Conservation (phyloP, 2,888 invertebrate genomes). For the Prosopocoilus inquinatus region DNA sequence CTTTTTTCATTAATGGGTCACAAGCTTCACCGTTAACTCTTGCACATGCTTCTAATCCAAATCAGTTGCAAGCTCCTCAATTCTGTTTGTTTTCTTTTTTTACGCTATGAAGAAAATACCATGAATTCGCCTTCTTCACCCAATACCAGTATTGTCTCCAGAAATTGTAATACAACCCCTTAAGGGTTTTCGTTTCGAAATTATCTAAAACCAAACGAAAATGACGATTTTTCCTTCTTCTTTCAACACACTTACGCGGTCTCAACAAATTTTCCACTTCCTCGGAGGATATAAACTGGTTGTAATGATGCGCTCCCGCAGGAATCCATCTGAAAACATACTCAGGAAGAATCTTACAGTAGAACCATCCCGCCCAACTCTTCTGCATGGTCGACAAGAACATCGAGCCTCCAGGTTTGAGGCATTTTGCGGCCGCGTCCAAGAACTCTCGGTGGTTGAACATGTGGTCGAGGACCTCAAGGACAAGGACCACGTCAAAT, state of each 20-base stretch:
- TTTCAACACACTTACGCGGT: neutral
- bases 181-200: neutral
- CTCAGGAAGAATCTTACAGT: conserved; percentile 70
- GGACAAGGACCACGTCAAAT: conserved; percentile 64
- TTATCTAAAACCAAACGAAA: neutral
- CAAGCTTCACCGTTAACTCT: too few relatives aligned
- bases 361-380: conserved; percentile 54
- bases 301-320: conserved; percentile 80
- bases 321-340: conserved; percentile 69
- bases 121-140: neutral
- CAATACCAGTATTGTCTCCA: neutral
- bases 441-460: conserved; percentile 56
- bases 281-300: conserved; percentile 73
- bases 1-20: too few relatives aligned
- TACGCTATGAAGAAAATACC: neutral
- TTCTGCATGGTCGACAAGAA: conserved; percentile 48
- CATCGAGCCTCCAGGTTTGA: conserved; percentile 49
- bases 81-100: neutral
- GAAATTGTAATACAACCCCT: neutral
- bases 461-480: conserved; percentile 70
- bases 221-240: neutral
- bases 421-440: conserved; percentile 36
- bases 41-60: too few relatives aligned
- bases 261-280: neutral
- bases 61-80: too few relatives aligned